Evolutionary conservation across 1,140 invertebrate genomes (phyloP).

Genomic region (Trichonephila clavipes): DNA sequence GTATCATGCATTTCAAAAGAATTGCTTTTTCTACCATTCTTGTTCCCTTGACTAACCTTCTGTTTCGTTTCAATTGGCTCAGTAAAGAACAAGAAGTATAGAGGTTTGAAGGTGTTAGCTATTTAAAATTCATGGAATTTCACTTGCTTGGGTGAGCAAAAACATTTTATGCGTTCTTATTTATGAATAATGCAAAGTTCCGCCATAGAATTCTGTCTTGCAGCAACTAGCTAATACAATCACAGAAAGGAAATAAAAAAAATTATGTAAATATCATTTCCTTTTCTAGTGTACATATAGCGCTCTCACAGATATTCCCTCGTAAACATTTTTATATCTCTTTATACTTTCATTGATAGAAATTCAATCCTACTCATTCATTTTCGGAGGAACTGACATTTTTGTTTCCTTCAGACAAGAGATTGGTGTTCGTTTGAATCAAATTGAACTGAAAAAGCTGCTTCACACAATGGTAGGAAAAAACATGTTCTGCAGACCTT

Average conservation of each 20-base stretch:
- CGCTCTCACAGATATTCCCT: no score
- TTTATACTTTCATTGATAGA: not conserved
- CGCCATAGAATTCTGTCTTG: not conserved
- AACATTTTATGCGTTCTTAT: slow-evolving; percentile 2
- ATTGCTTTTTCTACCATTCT: not conserved
- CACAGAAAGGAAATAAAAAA: no score
- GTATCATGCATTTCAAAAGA: not conserved
- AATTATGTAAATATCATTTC: no score
- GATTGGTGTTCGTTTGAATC: no score
- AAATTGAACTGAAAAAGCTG: no score
- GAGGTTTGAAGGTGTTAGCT: not conserved
- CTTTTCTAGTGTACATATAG: no score
- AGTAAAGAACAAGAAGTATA: not conserved
- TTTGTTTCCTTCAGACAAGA: no score
- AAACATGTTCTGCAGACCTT: no score
- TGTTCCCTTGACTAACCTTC: not conserved
- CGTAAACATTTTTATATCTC: not conserved
- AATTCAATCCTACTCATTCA: not conserved
- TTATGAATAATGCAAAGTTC: not conserved
- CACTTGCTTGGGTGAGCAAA: not conserved
- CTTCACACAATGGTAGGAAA: no score
- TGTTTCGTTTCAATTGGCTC: not conserved
- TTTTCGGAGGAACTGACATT: no score
- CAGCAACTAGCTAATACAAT: no score
- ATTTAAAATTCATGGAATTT: slow-evolving; percentile 53